Evolutionary conservation across 2,113 vertebrate genomes (phyloP).

Genomic region (Tetrao urogallus): DNA sequence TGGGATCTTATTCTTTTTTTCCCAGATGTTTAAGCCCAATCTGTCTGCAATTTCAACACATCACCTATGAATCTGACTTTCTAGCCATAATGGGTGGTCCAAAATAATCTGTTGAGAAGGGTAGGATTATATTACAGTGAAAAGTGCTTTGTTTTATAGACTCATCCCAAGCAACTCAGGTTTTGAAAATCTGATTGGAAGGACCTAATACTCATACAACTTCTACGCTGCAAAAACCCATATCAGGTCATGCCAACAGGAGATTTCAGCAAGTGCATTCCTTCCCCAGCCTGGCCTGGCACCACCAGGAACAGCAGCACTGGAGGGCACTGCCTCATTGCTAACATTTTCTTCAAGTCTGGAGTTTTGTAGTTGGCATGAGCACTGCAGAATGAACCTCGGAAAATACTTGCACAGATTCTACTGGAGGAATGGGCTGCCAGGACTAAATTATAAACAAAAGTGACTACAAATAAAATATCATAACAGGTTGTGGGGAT

Average conservation of each 20-base stretch:
- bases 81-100: conserved; percentile 11
- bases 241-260: neutral
- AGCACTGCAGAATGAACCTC: neutral
- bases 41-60: neutral
- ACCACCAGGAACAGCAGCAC: neutral
- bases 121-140: neutral
- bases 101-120: neutral
- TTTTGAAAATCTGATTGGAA: neutral
- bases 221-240: neutral
- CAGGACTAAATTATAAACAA: neutral
- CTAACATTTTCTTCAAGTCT: neutral
- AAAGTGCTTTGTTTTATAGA: neutral
- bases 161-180: neutral
- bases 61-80: neutral
- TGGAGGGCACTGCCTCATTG: neutral
- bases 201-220: neutral
- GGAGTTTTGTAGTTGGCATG: neutral
- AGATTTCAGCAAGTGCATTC: neutral
- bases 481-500: neutral
- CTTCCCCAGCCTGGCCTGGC: neutral
- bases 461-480: neutral
- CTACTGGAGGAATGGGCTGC: conserved; percentile 11
- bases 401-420: conserved; percentile 17
- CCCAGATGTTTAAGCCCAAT: neutral
- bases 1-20: neutral